phyloP scores from a whole-genome alignment of 1,140 invertebrate genomes.

The Drosophila paulistorum region DNA sequence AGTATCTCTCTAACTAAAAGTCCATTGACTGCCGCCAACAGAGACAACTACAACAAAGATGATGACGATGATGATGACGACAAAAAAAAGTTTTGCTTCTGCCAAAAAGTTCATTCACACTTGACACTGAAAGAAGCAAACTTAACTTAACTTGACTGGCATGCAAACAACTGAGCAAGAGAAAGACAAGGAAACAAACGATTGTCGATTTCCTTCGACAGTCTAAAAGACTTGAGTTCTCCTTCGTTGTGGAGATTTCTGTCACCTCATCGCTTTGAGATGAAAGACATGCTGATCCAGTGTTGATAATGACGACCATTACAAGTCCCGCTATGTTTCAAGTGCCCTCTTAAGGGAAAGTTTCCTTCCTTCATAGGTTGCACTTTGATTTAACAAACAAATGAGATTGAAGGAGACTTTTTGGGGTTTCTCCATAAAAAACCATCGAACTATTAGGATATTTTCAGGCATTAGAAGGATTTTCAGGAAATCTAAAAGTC shows the following conservation, averaged over 20 bases:
- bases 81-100: slow-evolving; percentile 40
- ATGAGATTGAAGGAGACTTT: background rate
- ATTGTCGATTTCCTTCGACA: slow-evolving; percentile 8
- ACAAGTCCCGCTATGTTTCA: background rate
- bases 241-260: background rate
- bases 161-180: slow-evolving; percentile 35
- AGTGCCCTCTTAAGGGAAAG: background rate
- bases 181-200: slow-evolving; percentile 10
- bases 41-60: background rate
- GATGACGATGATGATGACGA: slow-evolving; percentile 47
- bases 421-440: background rate
- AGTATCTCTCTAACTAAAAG: slow-evolving; percentile 35
- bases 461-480: no score
- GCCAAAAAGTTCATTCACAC: slow-evolving; percentile 56
- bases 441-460: no score
- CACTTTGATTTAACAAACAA: background rate
- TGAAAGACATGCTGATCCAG: background rate
- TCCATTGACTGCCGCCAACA: slow-evolving; percentile 42
- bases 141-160: slow-evolving; percentile 12
- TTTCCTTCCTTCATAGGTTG: background rate
- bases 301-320: background rate
- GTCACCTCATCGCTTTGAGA: background rate
- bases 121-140: slow-evolving; percentile 50
- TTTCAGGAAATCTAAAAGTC: no score
- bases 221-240: slow-evolving; percentile 4